These are phyloP conservation scores for Tetramorium alpestre DNA, from an alignment of 1,140 invertebrate genomes.

Conservation along the genomic window DNA sequence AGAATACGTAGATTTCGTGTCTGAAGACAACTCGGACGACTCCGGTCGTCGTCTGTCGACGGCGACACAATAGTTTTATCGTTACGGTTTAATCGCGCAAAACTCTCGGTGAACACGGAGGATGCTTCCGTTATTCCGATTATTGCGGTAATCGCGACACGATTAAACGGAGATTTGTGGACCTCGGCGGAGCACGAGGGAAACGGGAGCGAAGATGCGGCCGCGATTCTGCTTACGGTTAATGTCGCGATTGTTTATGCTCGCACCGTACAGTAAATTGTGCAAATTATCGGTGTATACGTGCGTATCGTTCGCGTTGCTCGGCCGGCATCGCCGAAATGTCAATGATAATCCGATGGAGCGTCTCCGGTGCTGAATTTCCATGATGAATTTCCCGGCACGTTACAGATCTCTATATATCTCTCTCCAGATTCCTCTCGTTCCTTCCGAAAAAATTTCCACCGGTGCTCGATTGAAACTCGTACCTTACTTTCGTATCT, in stretches of 20 bases:
- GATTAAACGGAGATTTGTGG: slow-evolving; percentile 61
- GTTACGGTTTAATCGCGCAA: slow-evolving; percentile 7
- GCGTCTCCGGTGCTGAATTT: slow-evolving; percentile 20
- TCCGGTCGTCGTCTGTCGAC: background rate
- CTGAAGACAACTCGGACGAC: background rate
- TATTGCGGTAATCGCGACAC: slow-evolving; percentile 43
- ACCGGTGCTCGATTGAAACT: background rate
- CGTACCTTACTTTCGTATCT: background rate
- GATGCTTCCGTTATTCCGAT: background rate
- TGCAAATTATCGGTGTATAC: slow-evolving; percentile 60
- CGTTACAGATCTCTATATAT: background rate
- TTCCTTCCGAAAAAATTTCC: background rate
- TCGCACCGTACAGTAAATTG: slow-evolving; percentile 64
- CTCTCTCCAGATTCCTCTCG: background rate
- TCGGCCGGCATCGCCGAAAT: slow-evolving; percentile 38
- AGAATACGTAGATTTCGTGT: slow-evolving; percentile 1
- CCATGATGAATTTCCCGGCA: background rate
- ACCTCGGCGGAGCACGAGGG: slow-evolving; percentile 7
- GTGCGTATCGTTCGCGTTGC: slow-evolving; percentile 52
- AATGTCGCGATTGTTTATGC: slow-evolving; percentile 68
- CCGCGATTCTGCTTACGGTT: slow-evolving; percentile 45
- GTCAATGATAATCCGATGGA: slow-evolving; percentile 64
- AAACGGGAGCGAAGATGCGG: background rate
- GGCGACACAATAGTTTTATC: slow-evolving; percentile 4
- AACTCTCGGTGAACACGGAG: background rate